These are phyloP conservation scores for Erinaceus europaeus DNA, from an alignment of 2,113 vertebrate species.

Conservation along the genomic window DNA sequence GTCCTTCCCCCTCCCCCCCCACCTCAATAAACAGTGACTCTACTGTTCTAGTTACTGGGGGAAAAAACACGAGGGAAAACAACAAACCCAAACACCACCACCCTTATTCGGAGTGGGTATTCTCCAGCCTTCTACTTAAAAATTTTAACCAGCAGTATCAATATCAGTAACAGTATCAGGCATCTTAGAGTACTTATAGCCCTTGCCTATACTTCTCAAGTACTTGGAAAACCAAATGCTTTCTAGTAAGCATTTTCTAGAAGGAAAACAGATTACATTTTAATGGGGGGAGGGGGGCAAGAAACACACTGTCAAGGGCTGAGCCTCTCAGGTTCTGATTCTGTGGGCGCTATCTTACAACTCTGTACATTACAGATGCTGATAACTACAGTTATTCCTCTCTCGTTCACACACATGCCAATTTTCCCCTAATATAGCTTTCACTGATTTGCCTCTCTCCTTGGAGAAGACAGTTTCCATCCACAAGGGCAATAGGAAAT, in stretches of 20 bases:
- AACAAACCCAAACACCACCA: not conserved
- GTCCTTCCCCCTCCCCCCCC: not conserved
- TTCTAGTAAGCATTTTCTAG: not conserved
- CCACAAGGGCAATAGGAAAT: not conserved
- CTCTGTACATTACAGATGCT: not conserved
- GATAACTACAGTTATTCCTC: not conserved
- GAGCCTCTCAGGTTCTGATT: not conserved
- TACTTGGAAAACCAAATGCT: not conserved
- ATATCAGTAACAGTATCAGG: not conserved
- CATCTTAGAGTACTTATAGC: too few relatives aligned
- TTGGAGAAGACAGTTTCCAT: too few relatives aligned
- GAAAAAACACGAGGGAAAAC: not conserved
- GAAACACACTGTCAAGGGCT: not conserved
- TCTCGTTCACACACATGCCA: too few relatives aligned
- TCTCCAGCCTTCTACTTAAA: not conserved
- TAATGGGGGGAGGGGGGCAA: not conserved
- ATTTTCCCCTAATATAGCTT: too few relatives aligned
- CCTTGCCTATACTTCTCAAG: not conserved
- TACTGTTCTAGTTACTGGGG: not conserved
- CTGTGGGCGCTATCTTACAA: not conserved
- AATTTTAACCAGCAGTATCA: not conserved
- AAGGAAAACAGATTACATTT: not conserved
- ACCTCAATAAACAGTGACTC: not conserved
- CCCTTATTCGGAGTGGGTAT: not conserved
- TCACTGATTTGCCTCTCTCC: too few relatives aligned